A percentile compares a stretch with the other conserved stretches of the same genome.
These are phyloP conservation scores for Drosophila nannoptera DNA, from an alignment of 1,140 invertebrate species.

Conservation along the genomic window DNA sequence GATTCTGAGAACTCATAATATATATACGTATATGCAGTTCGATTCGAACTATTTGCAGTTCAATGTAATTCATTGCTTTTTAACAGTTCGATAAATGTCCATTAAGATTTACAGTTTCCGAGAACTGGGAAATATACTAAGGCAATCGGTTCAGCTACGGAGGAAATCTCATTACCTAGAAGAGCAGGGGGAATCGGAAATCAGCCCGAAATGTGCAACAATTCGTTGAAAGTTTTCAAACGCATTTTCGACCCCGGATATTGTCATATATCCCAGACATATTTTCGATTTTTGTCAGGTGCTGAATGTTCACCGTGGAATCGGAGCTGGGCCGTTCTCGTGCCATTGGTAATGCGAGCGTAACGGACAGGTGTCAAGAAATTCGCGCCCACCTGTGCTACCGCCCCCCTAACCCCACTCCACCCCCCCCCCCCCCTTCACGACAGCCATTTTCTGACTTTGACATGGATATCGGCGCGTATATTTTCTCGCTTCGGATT, in stretches of 20 bases:
- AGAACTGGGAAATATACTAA: too few species aligned
- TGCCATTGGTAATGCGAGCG: constrained; percentile 55
- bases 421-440: neutral
- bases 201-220: too few species aligned
- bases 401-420: too few species aligned
- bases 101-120: too few species aligned
- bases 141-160: too few species aligned
- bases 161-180: too few species aligned
- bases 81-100: too few species aligned
- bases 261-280: neutral
- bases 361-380: constrained; percentile 52
- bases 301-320: neutral
- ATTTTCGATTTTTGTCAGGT: neutral
- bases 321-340: neutral
- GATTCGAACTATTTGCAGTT: neutral
- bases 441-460: constrained; percentile 42
- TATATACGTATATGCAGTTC: neutral
- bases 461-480: constrained; percentile 62
- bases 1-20: neutral
- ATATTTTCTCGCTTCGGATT: constrained; percentile 23
- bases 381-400: constrained; percentile 18
- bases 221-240: too few species aligned
- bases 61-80: neutral
- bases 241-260: neutral
- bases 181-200: too few species aligned